A percentile compares a stretch with the other conserved stretches of the same genome.
Evolutionary conservation across 2,888 invertebrate species (phyloP).

Genomic region (Synanthedon andrenaeformis): DNA sequence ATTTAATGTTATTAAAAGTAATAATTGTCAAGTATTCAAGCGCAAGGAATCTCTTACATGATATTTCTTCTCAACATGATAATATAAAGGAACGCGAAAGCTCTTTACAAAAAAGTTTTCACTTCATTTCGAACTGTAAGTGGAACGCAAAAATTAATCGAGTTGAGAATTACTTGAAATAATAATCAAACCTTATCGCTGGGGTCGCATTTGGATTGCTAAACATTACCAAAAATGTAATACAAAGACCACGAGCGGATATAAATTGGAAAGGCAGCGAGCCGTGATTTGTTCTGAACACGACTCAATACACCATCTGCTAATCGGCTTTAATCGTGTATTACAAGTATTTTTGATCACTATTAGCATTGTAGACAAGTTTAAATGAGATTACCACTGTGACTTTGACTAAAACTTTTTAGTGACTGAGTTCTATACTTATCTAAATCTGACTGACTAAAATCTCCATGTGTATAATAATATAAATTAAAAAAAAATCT

Average conservation of each 20-base stretch:
- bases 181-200: constrained; percentile 3
- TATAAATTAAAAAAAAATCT: too few species aligned
- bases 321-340: not conserved
- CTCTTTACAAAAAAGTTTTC: not conserved
- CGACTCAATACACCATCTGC: constrained; percentile 1
- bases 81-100: too few species aligned
- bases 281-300: constrained; percentile 3
- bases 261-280: constrained; percentile 9
- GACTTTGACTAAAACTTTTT: too few species aligned
- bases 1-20: too few species aligned
- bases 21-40: too few species aligned
- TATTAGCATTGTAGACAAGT: too few species aligned
- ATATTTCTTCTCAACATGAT: too few species aligned
- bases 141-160: not conserved
- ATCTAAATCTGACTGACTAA: too few species aligned
- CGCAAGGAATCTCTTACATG: too few species aligned
- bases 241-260: constrained; percentile 3
- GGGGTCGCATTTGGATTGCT: constrained; percentile 3
- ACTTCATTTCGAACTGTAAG: not conserved
- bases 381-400: too few species aligned
- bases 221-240: constrained; percentile 3
- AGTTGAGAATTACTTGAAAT: not conserved
- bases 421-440: too few species aligned
- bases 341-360: not conserved
- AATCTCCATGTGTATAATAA: too few species aligned